These are phyloP conservation scores for Idaea straminata DNA, from an alignment of 2,888 invertebrate genomes.

Conservation along the genomic window DNA sequence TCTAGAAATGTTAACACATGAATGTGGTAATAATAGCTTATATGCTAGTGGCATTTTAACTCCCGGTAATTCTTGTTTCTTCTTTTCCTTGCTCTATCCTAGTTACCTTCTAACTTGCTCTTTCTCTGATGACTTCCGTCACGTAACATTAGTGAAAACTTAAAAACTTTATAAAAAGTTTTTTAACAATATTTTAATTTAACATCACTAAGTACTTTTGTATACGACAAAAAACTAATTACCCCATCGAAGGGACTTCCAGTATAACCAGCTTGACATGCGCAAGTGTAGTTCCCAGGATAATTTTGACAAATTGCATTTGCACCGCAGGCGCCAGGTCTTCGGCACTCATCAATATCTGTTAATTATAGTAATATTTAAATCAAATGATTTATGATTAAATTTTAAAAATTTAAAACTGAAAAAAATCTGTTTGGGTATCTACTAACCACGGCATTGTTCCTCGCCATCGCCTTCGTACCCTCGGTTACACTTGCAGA, in stretches of 20 bases:
- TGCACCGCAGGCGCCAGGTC: conserved; percentile 89
- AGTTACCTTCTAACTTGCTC: no score
- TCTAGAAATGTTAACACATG: no score
- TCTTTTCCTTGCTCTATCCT: no score
- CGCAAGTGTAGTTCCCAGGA: conserved; percentile 93
- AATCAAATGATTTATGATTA: background rate
- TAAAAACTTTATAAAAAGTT: no score
- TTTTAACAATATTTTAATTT: no score
- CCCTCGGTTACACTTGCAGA: conserved; percentile 95
- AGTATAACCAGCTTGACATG: conserved; percentile 89
- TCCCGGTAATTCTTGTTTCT: no score
- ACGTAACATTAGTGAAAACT: no score
- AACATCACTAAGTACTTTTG: no score
- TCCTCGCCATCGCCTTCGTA: conserved; percentile 95
- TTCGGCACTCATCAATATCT: conserved; percentile 94
- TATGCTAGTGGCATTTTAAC: no score
- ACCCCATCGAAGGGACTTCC: conserved; percentile 87
- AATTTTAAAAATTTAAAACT: background rate
- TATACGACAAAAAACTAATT: conserved; percentile 32
- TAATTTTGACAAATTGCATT: conserved; percentile 91
- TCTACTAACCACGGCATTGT: conserved; percentile 85
- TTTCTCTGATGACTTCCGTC: no score
- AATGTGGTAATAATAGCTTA: no score
- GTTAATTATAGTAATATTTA: conserved; percentile 33
- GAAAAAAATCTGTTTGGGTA: background rate